Evolutionary conservation across 2,888 invertebrate genomes (phyloP).

Genomic region (Escarpia spicata): DNA sequence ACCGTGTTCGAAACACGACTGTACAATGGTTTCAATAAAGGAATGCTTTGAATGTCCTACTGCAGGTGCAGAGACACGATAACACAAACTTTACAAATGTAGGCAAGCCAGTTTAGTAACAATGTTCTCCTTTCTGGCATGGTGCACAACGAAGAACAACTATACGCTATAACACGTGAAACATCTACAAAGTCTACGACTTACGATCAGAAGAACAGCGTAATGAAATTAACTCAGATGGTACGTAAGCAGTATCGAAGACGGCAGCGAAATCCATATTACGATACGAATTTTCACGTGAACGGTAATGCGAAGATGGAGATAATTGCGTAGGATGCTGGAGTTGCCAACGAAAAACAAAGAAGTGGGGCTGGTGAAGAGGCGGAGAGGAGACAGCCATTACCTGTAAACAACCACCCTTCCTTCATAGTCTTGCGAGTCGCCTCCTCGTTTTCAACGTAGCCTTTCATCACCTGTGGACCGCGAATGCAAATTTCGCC

Average conservation of each 20-base stretch:
- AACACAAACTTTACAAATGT: too few species aligned
- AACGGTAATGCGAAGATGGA: too few species aligned
- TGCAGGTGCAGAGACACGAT: too few species aligned
- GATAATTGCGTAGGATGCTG: neutral
- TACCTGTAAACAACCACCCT: conserved; percentile 82
- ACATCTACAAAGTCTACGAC: neutral
- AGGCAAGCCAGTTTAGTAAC: too few species aligned
- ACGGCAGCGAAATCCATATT: neutral
- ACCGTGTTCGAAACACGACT: too few species aligned
- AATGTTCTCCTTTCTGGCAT: too few species aligned
- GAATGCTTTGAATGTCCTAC: too few species aligned
- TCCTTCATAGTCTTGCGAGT: conserved; percentile 76
- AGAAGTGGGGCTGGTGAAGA: neutral
- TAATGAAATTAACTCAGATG: neutral
- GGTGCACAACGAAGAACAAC: too few species aligned
- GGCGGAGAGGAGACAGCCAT: neutral
- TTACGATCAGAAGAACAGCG: neutral
- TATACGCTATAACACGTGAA: too few species aligned
- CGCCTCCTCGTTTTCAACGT: conserved; percentile 77
- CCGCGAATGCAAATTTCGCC: conserved; percentile 73
- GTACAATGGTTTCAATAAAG: too few species aligned
- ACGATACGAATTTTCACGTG: neutral
- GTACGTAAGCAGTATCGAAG: too few species aligned
- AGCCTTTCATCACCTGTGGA: conserved; percentile 82
- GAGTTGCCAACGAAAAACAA: too few species aligned